Evolutionary conservation across 2,113 vertebrate genomes (phyloP).

Genomic region (Psilopogon haemacephalus): DNA sequence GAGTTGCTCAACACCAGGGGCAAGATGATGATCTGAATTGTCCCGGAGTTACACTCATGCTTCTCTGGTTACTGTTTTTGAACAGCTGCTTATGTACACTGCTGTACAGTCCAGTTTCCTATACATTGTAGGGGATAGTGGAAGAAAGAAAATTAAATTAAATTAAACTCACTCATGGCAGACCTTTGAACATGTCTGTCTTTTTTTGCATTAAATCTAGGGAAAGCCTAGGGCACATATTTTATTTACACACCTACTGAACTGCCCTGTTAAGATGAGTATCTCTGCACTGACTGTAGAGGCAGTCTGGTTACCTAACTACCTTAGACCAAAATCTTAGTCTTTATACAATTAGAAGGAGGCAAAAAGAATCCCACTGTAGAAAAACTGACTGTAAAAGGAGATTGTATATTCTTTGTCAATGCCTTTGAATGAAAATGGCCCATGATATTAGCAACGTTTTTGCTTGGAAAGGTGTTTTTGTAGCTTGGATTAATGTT

Average conservation of each 20-base stretch:
- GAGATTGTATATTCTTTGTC: background rate
- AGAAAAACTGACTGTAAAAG: background rate
- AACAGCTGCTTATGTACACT: background rate
- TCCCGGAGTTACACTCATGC: background rate
- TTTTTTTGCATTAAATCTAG: constrained; percentile 16
- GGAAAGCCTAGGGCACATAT: constrained; percentile 49
- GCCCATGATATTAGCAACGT: background rate
- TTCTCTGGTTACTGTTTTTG: constrained; percentile 25
- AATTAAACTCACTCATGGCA: background rate
- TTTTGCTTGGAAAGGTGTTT: background rate
- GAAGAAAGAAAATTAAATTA: background rate
- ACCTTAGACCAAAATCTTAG: background rate
- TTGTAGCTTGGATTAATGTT: background rate
- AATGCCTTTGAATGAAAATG: background rate
- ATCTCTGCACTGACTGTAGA: constrained; percentile 16
- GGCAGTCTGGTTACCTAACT: background rate
- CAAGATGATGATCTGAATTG: constrained; percentile 44
- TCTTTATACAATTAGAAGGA: background rate
- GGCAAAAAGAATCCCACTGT: background rate
- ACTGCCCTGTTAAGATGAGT: background rate
- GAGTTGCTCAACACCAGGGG: constrained; percentile 50
- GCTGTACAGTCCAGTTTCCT: background rate
- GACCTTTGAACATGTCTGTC: background rate
- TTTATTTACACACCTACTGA: constrained; percentile 49
- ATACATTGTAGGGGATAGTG: background rate